A percentile compares a stretch with the other conserved stretches of the same genome.
Evolutionary conservation across 1,140 invertebrate species (phyloP).

Genomic region (Neodiprion pinetum): DNA sequence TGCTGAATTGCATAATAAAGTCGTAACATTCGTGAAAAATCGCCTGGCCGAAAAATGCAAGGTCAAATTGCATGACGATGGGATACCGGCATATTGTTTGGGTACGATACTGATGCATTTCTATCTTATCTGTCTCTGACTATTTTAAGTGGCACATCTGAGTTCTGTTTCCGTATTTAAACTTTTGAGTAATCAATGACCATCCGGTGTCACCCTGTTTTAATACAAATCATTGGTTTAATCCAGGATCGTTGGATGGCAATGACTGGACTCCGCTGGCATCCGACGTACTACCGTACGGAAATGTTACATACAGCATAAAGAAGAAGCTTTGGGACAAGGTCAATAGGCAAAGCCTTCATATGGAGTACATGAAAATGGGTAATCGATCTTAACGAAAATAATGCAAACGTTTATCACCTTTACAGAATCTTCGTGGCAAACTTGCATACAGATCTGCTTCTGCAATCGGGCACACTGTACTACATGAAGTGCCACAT

Average conservation of each 20-base stretch:
- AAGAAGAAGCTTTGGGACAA: slow-evolving; percentile 65
- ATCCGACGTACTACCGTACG: slow-evolving; percentile 63
- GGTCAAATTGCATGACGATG: slow-evolving; percentile 43
- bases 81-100: slow-evolving; percentile 64
- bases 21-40: slow-evolving; percentile 62
- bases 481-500: slow-evolving; percentile 60
- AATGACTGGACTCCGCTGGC: slow-evolving; percentile 68
- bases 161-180: background rate
- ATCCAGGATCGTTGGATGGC: slow-evolving; percentile 64
- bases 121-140: background rate
- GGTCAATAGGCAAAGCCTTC: slow-evolving; percentile 46
- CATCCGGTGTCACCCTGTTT: slow-evolving; percentile 11
- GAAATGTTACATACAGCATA: slow-evolving; percentile 65
- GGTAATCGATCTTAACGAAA: slow-evolving; percentile 18
- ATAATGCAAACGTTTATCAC: slow-evolving; percentile 22
- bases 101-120: slow-evolving; percentile 55
- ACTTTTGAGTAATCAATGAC: slow-evolving; percentile 16
- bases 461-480: slow-evolving; percentile 54
- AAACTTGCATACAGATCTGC: slow-evolving; percentile 60
- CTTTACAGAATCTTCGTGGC: slow-evolving; percentile 62
- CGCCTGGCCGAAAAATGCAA: slow-evolving; percentile 53
- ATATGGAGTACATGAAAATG: slow-evolving; percentile 15
- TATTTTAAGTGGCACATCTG: background rate
- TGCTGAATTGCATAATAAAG: slow-evolving; percentile 61
- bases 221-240: slow-evolving; percentile 28